Evolutionary conservation across 2,797 vertebrate genomes (phyloP).

Genomic region (Xenentodon cancila): DNA sequence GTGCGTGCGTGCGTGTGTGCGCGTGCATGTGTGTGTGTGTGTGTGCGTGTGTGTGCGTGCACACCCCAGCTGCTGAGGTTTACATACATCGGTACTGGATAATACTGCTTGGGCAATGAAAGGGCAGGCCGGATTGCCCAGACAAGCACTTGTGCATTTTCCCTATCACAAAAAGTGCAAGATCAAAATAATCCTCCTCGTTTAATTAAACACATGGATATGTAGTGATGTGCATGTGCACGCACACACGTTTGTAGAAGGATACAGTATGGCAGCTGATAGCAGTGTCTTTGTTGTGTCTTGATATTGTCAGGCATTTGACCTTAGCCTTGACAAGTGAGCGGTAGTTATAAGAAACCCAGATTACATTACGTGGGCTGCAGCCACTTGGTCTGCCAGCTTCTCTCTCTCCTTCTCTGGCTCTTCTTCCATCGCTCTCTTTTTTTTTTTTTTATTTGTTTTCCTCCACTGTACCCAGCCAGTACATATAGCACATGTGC

Average conservation of each 20-base stretch:
- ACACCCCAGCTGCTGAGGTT: slow-evolving; percentile 53
- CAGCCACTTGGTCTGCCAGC: slow-evolving; percentile 60
- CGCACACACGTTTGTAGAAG: slow-evolving; percentile 5
- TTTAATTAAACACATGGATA: slow-evolving; percentile 47
- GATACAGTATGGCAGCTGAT: slow-evolving; percentile 60
- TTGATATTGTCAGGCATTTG: slow-evolving; percentile 74
- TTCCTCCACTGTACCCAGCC: slow-evolving; percentile 8
- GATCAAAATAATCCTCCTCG: slow-evolving; percentile 71
- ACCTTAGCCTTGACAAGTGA: slow-evolving; percentile 74
- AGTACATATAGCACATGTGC: slow-evolving; percentile 13
- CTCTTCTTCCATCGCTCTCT: slow-evolving; percentile 1
- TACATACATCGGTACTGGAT: slow-evolving; percentile 67
- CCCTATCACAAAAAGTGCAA: slow-evolving; percentile 50
- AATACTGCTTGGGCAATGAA: too few species aligned
- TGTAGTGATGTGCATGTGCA: slow-evolving; percentile 20
- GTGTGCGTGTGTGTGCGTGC: too few species aligned
- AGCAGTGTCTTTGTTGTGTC: slow-evolving; percentile 75
- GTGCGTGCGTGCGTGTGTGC: background rate
- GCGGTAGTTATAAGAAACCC: slow-evolving; percentile 59
- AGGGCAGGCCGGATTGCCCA: too few species aligned
- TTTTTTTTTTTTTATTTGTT: background rate
- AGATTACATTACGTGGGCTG: slow-evolving; percentile 68
- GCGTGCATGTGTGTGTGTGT: too few species aligned
- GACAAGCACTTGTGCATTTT: slow-evolving; percentile 57
- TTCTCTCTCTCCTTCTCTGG: slow-evolving; percentile 10